Conservation (phyloP, 2,797 vertebrate species). For the Notolepis coatsorum region DNA sequence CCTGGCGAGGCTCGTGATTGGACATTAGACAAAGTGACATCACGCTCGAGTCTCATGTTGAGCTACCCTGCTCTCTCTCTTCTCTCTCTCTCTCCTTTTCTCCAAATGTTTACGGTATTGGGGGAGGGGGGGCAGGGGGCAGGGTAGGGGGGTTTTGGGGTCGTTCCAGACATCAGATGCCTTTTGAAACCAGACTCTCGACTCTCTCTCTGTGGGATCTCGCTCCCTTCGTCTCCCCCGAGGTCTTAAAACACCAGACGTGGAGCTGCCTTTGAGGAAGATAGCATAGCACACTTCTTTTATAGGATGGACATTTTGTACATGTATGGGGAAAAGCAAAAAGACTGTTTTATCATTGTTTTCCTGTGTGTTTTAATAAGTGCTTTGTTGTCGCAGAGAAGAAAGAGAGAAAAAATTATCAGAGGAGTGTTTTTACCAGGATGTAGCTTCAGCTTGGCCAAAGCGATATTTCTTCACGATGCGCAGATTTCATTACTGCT, state of each 20-base stretch:
- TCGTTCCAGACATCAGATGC: constrained; percentile 63
- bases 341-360: constrained; percentile 58
- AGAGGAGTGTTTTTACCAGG: constrained; percentile 57
- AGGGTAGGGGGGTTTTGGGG: no score
- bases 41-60: constrained; percentile 7
- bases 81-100: constrained; percentile 33
- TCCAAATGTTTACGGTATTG: constrained; percentile 68
- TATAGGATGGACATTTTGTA: constrained; percentile 58
- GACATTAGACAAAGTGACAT: constrained; percentile 14
- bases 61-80: constrained; percentile 5
- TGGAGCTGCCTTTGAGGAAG: constrained; percentile 74
- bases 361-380: constrained; percentile 61
- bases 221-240: constrained; percentile 42
- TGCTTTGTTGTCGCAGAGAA: constrained; percentile 55
- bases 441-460: constrained; percentile 82
- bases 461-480: constrained; percentile 70
- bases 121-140: no score
- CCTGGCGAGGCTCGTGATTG: constrained; percentile 32
- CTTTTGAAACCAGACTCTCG: constrained; percentile 55
- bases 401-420: constrained; percentile 43
- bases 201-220: constrained; percentile 48
- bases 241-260: constrained; percentile 70
- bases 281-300: constrained; percentile 80
- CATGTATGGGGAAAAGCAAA: no score
- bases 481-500: constrained; percentile 34